Conservation (phyloP, 2,113 vertebrate species). For the Clarias magur region DNA sequence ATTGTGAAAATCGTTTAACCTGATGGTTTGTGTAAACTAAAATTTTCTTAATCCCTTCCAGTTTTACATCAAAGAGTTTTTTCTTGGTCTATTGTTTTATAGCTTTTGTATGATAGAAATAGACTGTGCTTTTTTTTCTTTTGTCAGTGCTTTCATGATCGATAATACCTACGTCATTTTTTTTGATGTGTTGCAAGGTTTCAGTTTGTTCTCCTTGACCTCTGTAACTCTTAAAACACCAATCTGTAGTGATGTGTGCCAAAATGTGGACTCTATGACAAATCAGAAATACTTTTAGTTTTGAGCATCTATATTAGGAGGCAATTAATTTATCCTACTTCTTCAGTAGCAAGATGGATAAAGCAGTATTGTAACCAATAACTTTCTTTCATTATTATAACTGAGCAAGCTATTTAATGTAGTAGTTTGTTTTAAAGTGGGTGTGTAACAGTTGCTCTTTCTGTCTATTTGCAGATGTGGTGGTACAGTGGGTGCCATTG, state of each 20-base stretch:
- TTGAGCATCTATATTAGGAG: neutral
- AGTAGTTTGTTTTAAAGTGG: neutral
- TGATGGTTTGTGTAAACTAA: neutral
- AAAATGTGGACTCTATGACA: neutral
- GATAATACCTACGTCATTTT: constrained; percentile 41
- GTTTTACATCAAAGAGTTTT: neutral
- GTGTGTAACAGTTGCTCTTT: neutral
- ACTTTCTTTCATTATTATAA: neutral
- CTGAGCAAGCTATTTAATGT: neutral
- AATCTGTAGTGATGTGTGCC: neutral
- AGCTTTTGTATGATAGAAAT: neutral
- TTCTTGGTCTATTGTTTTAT: neutral
- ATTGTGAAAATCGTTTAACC: neutral
- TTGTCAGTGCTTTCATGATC: neutral
- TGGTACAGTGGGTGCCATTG: constrained; percentile 92
- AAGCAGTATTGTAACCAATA: neutral
- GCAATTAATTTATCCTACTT: neutral
- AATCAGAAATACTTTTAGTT: neutral
- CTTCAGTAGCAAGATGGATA: neutral
- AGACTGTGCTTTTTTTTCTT: neutral
- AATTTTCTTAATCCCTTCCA: neutral
- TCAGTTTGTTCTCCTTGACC: constrained; percentile 52
- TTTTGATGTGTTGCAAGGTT: constrained; percentile 33
- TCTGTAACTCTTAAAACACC: constrained; percentile 14
- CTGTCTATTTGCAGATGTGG: constrained; percentile 80